Base-by-base conservation (phyloP, 2,113 vertebrate species). In the Phycodurus eques region DNA sequence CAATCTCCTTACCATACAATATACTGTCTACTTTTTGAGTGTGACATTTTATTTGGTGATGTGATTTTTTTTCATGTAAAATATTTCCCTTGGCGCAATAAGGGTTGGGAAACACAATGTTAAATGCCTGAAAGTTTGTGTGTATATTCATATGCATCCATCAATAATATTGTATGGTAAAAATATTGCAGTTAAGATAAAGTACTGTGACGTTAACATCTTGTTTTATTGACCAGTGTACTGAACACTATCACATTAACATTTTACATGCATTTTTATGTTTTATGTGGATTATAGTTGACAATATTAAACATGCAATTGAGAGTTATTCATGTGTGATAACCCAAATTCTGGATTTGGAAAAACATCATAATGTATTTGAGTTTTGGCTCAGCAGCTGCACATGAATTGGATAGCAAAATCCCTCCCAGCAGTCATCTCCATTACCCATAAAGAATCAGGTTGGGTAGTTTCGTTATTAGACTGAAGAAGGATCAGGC, bases 81-180 rank as follows among this genome's bases (percentile, higher is more conserved):
- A 27, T 27, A 27, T 39, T 39, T 39, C 2, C 35, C 6, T 39
- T 8, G 22, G 22, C 20, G 2, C n/a, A 56, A 9, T 10, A 56
- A 56, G 9, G 53, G 8, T 9, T 56, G 20, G 53, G 8, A 56
- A 56, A 22, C 39, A 79, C 47, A 79, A 60, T 65, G 33, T 67
- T 42, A 59, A 57, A 8, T 61, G 44, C 17, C n/a, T 61, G 27
- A 10, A 44, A 44, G 44, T 64, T 56, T n/a, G n/a, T 43, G 60
- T 72, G 35, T 76, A 53, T 27, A 3, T 27, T 62, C 22, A 31
- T 14, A 59, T 7, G 17, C 49, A 61, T 46, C 5, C 4, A 5
- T 11, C 12, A n/a, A 44, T 46, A 22, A 22, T 46, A 46, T 31
- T 22, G 42, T 44, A 43, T 6, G 20, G 10, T 65, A 65, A 22